phyloP scores from a whole-genome alignment of 2,113 vertebrate genomes.

The Pedetes capensis region DNA sequence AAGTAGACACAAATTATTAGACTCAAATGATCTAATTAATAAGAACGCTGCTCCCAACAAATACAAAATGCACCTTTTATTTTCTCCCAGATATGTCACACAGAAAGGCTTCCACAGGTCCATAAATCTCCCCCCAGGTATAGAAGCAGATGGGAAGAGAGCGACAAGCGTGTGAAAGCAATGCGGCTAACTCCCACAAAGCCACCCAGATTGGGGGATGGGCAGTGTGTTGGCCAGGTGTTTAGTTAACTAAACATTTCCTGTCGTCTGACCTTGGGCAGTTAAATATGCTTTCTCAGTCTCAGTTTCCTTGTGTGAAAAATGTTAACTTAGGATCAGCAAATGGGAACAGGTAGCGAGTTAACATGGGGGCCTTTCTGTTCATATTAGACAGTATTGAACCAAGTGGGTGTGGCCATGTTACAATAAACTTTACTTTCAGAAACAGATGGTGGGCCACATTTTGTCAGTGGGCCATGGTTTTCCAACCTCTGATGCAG shows the following conservation, averaged over 20 bases:
- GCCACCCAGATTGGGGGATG: neutral
- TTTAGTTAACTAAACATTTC: neutral
- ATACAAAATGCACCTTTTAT: neutral
- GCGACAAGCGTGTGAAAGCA: neutral
- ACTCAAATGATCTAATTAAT: neutral
- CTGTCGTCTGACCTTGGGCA: neutral
- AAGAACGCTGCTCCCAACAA: neutral
- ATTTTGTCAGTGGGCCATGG: no score
- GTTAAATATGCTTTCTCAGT: neutral
- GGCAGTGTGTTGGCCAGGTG: neutral
- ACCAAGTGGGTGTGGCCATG: neutral
- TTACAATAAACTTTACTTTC: slow-evolving; percentile 40
- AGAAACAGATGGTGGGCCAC: neutral
- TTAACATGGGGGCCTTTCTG: neutral
- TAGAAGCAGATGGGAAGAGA: neutral
- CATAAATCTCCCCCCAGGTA: neutral
- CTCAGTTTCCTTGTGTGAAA: slow-evolving; percentile 3
- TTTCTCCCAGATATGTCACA: neutral
- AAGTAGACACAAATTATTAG: slow-evolving; percentile 8
- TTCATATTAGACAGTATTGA: neutral
- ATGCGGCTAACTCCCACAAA: neutral
- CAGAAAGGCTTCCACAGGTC: neutral
- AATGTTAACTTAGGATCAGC: neutral
- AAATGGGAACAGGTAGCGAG: neutral
- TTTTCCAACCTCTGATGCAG: neutral